A percentile compares a stretch with the other conserved stretches of the same genome.
Evolutionary conservation across 1,140 invertebrate genomes (phyloP).

Genomic region (Andricus grossulariae): DNA sequence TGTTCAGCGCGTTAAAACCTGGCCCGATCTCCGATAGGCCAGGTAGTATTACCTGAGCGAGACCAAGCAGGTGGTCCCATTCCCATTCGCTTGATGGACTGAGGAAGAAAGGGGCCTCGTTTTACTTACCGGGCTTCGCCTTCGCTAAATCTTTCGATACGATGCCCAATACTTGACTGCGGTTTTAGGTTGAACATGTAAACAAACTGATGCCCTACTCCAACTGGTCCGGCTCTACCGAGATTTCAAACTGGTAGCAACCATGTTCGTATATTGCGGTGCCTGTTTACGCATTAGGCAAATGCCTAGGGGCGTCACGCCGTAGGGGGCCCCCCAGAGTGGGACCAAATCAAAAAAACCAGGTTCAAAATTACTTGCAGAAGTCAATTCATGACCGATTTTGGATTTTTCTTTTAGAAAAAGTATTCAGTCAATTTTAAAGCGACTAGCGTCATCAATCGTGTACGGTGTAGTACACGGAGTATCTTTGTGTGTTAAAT

Average conservation of each 20-base stretch:
- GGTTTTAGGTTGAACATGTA: background rate
- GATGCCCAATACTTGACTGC: background rate
- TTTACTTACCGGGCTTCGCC: conserved; percentile 24
- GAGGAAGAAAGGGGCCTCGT: conserved; percentile 3
- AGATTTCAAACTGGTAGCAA: background rate
- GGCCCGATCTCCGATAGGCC: background rate
- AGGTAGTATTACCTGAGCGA: conserved; percentile 24
- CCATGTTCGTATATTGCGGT: background rate
- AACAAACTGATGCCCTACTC: background rate
- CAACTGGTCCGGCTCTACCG: no score
- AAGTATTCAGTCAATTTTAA: no score
- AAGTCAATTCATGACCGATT: no score
- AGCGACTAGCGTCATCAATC: no score
- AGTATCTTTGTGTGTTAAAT: no score
- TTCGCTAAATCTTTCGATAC: conserved; percentile 17
- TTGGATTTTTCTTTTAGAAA: no score
- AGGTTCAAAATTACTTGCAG: no score
- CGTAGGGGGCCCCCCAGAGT: no score
- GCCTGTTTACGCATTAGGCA: no score
- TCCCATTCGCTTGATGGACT: conserved; percentile 23
- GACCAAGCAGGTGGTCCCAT: conserved; percentile 22
- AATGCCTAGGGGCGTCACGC: no score
- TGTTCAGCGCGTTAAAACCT: conserved; percentile 9
- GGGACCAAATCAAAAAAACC: no score
- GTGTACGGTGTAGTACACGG: no score